Conservation (phyloP, 2,888 invertebrate species). For the Papilio demoleus region DNA sequence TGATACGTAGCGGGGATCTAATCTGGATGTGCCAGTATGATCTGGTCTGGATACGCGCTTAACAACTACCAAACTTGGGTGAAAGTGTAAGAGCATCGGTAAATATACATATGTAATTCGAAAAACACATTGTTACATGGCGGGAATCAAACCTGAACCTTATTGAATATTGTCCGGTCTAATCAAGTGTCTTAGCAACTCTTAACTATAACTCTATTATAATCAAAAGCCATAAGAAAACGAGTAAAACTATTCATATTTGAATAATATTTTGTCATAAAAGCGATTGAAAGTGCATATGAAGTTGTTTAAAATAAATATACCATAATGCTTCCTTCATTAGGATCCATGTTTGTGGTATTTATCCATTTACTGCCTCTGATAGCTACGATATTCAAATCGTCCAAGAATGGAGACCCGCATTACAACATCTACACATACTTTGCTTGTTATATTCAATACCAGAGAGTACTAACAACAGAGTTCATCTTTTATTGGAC, state of each 20-base stretch:
- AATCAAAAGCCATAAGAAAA: too few species aligned
- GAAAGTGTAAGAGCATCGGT: too few species aligned
- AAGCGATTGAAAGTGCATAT: neutral
- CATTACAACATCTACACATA: constrained; percentile 16
- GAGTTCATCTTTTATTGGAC: constrained; percentile 49
- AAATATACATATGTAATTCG: too few species aligned
- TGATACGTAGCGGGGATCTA: too few species aligned
- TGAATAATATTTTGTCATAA: neutral
- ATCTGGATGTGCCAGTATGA: too few species aligned
- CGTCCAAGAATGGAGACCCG: constrained; percentile 47
- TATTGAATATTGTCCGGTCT: too few species aligned
- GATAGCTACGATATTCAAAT: constrained; percentile 58
- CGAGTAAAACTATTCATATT: neutral
- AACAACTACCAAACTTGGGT: too few species aligned
- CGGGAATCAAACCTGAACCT: too few species aligned
- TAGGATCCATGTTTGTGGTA: constrained; percentile 49
- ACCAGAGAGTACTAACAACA: constrained; percentile 7
- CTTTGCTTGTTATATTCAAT: neutral
- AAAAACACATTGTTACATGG: too few species aligned
- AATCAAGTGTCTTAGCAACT: too few species aligned
- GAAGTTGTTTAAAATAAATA: constrained; percentile 12
- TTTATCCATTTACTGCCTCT: constrained; percentile 60
- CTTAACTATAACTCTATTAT: too few species aligned
- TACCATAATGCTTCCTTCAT: constrained; percentile 54
- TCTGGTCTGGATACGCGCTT: too few species aligned